Conservation (phyloP, 2,797 vertebrate genomes). For the Glossophaga mutica region DNA sequence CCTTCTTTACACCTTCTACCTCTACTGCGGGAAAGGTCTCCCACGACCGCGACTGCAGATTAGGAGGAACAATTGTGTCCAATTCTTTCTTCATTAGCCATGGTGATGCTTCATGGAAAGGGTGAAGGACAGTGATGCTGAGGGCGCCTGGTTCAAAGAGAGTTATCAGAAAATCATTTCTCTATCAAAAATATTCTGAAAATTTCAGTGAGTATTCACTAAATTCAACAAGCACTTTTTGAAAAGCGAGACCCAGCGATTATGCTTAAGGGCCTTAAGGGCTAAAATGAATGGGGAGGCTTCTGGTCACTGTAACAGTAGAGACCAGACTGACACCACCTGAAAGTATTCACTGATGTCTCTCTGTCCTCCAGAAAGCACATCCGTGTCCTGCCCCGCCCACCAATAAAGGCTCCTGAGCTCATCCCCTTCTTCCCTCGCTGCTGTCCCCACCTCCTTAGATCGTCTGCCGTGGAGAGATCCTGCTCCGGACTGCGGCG, state of each 20-base stretch:
- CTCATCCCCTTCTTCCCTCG: not conserved
- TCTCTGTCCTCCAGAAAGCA: not conserved
- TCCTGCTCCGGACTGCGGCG: not conserved
- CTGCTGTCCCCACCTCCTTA: not conserved
- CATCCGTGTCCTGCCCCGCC: not conserved
- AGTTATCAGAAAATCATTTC: slow-evolving; percentile 42
- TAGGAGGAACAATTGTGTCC: slow-evolving; percentile 86
- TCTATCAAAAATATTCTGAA: not conserved
- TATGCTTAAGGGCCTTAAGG: not conserved
- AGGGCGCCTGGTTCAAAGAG: slow-evolving; percentile 82
- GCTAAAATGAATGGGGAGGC: not conserved
- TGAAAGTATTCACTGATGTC: not conserved
- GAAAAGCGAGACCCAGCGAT: not conserved
- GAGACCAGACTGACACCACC: not conserved
- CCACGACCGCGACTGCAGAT: slow-evolving; percentile 85
- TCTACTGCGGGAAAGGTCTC: slow-evolving; percentile 83
- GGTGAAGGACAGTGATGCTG: slow-evolving; percentile 88
- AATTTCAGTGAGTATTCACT: not conserved
- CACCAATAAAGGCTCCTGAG: not conserved
- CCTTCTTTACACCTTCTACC: slow-evolving; percentile 84
- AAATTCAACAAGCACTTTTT: not conserved
- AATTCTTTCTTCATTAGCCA: slow-evolving; percentile 88
- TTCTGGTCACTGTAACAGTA: not conserved
- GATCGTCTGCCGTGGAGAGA: not conserved
- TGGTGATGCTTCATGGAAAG: slow-evolving; percentile 83